These are phyloP conservation scores for Chaetophractus vellerosus DNA, from an alignment of 2,797 vertebrate genomes.

Conservation along the genomic window DNA sequence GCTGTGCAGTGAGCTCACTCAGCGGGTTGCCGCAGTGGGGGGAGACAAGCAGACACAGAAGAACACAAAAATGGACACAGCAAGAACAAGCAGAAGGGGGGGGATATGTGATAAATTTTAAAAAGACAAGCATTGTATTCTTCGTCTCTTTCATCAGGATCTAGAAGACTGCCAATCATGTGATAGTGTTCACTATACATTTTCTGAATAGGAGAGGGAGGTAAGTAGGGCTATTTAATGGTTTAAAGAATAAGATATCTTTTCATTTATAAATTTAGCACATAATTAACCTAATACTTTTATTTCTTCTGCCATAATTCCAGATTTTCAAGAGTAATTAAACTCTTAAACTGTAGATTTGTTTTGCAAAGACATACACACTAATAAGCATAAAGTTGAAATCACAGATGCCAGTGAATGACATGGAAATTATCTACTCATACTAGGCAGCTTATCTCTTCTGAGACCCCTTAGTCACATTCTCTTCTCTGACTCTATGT, in stretches of 20 bases:
- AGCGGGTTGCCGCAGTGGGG: no score
- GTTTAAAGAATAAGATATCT: not conserved
- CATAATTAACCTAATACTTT: not conserved
- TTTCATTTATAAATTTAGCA: not conserved
- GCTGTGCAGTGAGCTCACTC: no score
- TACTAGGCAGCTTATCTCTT: not conserved
- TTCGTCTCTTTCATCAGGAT: not conserved
- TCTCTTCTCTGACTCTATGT: not conserved
- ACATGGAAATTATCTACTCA: not conserved
- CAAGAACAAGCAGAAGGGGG: no score
- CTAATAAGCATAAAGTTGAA: not conserved
- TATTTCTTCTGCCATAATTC: constrained; percentile 7
- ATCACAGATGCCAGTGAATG: not conserved
- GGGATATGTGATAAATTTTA: no score
- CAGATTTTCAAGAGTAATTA: constrained; percentile 3
- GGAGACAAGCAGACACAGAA: no score
- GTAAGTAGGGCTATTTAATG: not conserved
- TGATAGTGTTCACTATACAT: not conserved
- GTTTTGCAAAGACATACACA: not conserved
- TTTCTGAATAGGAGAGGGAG: not conserved
- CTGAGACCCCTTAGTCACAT: not conserved
- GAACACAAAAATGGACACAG: no score
- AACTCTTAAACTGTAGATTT: not conserved
- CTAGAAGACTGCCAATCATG: not conserved
- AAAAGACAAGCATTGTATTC: not conserved